phyloP scores from a whole-genome alignment of 2,113 vertebrate species.

The Hystrix cristata region DNA sequence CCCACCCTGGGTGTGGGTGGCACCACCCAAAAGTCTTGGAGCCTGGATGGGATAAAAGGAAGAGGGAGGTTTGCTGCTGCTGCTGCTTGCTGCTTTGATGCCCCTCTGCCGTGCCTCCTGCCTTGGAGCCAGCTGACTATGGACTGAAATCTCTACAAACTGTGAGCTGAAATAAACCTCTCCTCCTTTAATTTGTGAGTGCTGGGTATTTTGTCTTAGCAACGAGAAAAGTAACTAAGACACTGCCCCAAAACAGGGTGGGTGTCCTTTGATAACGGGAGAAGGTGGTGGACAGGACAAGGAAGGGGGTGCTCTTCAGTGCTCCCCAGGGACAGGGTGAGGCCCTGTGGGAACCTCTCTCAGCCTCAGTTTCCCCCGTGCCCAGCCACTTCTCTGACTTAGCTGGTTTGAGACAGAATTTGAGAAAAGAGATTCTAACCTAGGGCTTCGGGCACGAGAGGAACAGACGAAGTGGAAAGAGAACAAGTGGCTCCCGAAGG shows the following conservation, averaged over 20 bases:
- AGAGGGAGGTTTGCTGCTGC: neutral
- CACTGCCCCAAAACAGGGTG: neutral
- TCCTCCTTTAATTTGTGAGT: neutral
- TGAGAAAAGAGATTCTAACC: neutral
- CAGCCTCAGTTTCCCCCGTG: neutral
- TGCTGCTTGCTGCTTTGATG: neutral
- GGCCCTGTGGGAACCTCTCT: neutral
- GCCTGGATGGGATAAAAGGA: neutral
- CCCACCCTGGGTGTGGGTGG: neutral
- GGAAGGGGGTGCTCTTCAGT: neutral
- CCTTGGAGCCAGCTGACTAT: neutral
- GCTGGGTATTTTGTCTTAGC: neutral
- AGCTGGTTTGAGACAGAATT: neutral
- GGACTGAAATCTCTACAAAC: neutral
- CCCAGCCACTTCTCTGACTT: neutral
- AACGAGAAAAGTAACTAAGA: neutral
- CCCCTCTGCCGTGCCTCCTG: neutral
- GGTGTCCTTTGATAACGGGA: fast-evolving
- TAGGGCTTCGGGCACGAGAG: neutral
- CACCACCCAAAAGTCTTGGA: neutral
- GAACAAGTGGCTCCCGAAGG: neutral
- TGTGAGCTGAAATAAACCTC: neutral
- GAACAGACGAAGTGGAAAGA: neutral
- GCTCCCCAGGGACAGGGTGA: neutral
- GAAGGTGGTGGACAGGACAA: neutral